Conservation (phyloP, 2,113 vertebrate genomes). For the Rhombomys opimus region DNA sequence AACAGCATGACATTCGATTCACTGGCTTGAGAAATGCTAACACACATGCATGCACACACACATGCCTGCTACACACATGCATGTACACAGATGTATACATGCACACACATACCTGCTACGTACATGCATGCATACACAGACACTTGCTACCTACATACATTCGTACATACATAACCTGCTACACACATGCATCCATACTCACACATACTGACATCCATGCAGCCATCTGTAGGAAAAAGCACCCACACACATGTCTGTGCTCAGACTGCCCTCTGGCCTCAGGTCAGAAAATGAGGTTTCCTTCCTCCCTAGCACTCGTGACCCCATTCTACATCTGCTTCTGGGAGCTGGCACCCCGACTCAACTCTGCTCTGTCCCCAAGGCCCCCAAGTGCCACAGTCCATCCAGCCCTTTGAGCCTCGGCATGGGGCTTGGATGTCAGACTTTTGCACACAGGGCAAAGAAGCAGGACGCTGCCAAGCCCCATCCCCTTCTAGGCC, state of each 20-base stretch:
- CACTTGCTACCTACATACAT: too few relatives aligned
- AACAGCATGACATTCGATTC: fast-evolving
- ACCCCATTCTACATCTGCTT: background rate
- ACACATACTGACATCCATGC: too few relatives aligned
- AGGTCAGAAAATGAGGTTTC: too few relatives aligned
- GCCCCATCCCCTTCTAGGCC: background rate
- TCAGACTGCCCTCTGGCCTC: background rate
- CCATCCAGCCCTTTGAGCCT: background rate
- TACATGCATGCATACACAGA: too few relatives aligned
- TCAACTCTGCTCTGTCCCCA: background rate
- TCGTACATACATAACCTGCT: too few relatives aligned
- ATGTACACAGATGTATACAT: too few relatives aligned
- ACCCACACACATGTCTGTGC: background rate
- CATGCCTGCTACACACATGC: too few relatives aligned
- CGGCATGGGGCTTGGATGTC: background rate
- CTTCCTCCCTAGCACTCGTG: background rate
- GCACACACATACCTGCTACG: too few relatives aligned
- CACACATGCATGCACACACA: too few relatives aligned
- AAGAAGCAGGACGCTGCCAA: background rate
- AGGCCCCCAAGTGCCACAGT: too few relatives aligned
- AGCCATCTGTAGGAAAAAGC: too few relatives aligned
- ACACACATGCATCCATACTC: too few relatives aligned
- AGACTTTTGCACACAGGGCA: background rate
- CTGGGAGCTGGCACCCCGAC: background rate
- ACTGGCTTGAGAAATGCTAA: background rate